A percentile compares a stretch with the other conserved stretches of the same genome.
These are phyloP conservation scores for Harpegnathos saltator DNA, from an alignment of 1,140 invertebrate genomes.

Conservation along the genomic window DNA sequence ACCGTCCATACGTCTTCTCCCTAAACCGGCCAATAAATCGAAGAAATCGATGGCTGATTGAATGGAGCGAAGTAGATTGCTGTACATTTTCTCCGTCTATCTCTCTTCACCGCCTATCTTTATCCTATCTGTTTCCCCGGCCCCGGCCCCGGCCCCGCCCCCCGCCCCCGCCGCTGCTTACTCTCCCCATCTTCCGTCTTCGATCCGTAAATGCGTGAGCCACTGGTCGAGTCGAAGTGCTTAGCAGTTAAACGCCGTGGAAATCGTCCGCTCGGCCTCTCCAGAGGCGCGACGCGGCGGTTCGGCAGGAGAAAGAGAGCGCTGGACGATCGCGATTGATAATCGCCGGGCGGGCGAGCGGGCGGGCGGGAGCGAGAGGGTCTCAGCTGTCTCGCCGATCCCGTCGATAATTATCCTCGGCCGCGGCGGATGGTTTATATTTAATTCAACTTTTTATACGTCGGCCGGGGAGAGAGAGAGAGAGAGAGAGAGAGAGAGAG, in stretches of 20 bases:
- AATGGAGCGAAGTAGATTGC: slow-evolving; percentile 81
- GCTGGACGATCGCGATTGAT: neutral
- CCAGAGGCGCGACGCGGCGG: slow-evolving; percentile 5
- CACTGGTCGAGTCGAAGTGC: slow-evolving; percentile 54
- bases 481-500: neutral
- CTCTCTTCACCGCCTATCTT: slow-evolving; percentile 37
- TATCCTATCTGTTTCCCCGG: slow-evolving; percentile 36
- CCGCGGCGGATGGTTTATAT: slow-evolving; percentile 36
- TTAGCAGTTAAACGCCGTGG: slow-evolving; percentile 75
- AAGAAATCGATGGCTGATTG: slow-evolving; percentile 81
- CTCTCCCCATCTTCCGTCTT: slow-evolving; percentile 6
- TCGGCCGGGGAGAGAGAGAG: neutral
- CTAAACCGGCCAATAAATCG: slow-evolving; percentile 78
- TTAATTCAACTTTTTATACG: slow-evolving; percentile 55
- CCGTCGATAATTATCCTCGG: slow-evolving; percentile 48
- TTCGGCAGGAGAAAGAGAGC: neutral
- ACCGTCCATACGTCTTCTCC: slow-evolving; percentile 76
- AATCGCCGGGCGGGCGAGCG: too few relatives aligned
- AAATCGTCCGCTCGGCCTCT: slow-evolving; percentile 62
- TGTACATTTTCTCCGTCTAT: slow-evolving; percentile 65
- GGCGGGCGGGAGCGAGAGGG: too few relatives aligned
- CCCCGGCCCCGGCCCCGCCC: slow-evolving; percentile 2
- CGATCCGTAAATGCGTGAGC: slow-evolving; percentile 54
- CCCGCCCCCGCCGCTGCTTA: neutral
- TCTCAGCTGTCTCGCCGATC: slow-evolving; percentile 30